These are phyloP conservation scores for Syrphus vitripennis DNA, from an alignment of 2,888 invertebrate genomes.

Conservation along the genomic window DNA sequence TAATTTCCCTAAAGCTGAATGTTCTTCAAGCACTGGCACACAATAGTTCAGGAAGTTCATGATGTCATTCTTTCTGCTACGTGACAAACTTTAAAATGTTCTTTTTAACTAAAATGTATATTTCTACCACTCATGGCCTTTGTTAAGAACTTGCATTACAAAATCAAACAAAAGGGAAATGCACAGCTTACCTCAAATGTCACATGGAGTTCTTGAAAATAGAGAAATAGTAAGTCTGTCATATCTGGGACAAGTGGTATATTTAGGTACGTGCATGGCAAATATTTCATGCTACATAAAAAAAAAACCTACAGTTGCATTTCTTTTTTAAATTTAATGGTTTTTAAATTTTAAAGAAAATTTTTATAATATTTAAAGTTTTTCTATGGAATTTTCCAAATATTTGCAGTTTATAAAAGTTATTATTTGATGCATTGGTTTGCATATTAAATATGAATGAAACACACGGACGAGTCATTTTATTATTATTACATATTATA, in stretches of 20 bases:
- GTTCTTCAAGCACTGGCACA: not conserved
- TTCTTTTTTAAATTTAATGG: not conserved
- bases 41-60: not conserved
- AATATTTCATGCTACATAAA: not conserved
- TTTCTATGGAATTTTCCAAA: not conserved
- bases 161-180: slow-evolving; percentile 11
- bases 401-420: slow-evolving; percentile 14
- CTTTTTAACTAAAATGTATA: not conserved
- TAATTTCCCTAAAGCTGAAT: not conserved
- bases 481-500: not conserved
- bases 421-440: not conserved
- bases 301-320: not conserved
- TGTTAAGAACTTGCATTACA: not conserved
- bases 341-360: not conserved
- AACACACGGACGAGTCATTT: not conserved
- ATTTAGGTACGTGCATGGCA: slow-evolving; percentile 2
- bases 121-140: too few relatives aligned
- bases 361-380: not conserved
- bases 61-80: slow-evolving; percentile 6
- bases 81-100: slow-evolving; percentile 8
- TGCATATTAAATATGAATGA: slow-evolving; percentile 1
- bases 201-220: not conserved
- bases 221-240: not conserved
- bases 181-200: slow-evolving; percentile 13
- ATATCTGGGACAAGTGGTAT: slow-evolving; percentile 3